Evolutionary conservation across 2,113 vertebrate species (phyloP).

Genomic region (Oncorhynchus clarkii): DNA sequence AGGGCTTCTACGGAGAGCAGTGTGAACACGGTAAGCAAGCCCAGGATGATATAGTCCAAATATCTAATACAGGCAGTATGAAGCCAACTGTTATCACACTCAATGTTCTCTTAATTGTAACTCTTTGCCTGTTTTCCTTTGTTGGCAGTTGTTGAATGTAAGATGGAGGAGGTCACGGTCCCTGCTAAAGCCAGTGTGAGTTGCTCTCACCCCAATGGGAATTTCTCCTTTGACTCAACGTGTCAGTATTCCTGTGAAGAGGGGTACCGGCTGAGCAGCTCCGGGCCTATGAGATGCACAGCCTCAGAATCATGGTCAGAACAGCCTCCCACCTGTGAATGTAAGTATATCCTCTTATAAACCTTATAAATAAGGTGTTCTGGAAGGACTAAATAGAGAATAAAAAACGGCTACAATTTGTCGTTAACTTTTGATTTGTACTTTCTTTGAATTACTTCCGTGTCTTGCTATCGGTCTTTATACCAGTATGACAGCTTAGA

Average conservation of each 20-base stretch:
- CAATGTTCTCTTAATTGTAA: background rate
- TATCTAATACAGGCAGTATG: background rate
- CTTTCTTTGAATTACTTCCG: no score
- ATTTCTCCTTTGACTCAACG: slow-evolving; percentile 63
- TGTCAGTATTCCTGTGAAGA: slow-evolving; percentile 76
- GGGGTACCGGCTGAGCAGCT: slow-evolving; percentile 69
- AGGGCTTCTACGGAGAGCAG: slow-evolving; percentile 78
- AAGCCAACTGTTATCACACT: background rate
- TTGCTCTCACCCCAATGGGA: slow-evolving; percentile 61
- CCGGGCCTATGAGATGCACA: slow-evolving; percentile 60
- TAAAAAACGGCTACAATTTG: no score
- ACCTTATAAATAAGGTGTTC: no score
- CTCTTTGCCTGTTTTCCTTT: slow-evolving; percentile 7
- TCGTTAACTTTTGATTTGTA: no score
- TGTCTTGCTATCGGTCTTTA: no score
- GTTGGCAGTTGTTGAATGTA: slow-evolving; percentile 61
- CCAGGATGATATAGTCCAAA: background rate
- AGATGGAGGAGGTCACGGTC: slow-evolving; percentile 15
- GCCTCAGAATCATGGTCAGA: slow-evolving; percentile 70
- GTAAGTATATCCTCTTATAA: slow-evolving; percentile 56
- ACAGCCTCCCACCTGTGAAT: slow-evolving; percentile 71
- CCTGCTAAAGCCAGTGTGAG: slow-evolving; percentile 50
- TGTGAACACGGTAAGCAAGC: slow-evolving; percentile 78
- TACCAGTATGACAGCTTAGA: no score
- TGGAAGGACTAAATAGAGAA: no score